Evolutionary conservation across 2,113 vertebrate species (phyloP), one percentile per base, ranked within the genome.

Genomic region (Drymodes brunneopygia): DNA sequence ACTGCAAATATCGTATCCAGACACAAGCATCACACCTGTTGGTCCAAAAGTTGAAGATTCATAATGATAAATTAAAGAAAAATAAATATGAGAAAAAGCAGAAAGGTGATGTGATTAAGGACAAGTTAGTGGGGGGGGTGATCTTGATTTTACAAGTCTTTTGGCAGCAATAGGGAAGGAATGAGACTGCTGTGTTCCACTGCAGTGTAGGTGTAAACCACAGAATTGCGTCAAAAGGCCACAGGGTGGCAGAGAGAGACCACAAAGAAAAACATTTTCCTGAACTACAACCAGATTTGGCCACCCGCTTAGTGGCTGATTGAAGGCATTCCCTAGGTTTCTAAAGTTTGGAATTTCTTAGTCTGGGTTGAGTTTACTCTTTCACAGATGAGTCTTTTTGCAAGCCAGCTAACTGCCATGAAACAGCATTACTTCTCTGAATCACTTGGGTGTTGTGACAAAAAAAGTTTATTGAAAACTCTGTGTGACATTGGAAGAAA

Each of bases 131-230:
- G 38, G 24, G 16, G 4, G 6, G 27, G 25, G 45, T 33, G 5
- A 35, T 17, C 12, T 36, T 64, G 47, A 15, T 22, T 83, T 86
- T 42, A 5, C 3, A 22, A 73, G 27, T 12, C 7, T n/a, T 82
- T 66, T 35, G 50, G 27, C 47, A 80, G 40, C 18, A 23, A 1
- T 2, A 67, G 5, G 33, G 21, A 65, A 51, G 24, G 29, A 71
- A 11, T 7, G 35, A 73, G 11, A 7, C 7, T 25, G 11, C 17
- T 7, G 8, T 0, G 12, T 27, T 61, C 10, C 0, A 0, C 50
- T n/a, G 21, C 31, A 17, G 10, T 42, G 48, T 0, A 35, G 23
- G 14, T 11, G 3, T 2, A 7, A 48, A 17, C 15, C 15, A 19
- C 29, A 78, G 51, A 75, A 77, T 14, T 82, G 45, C 14, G 0